phyloP scores from a whole-genome alignment of 2,113 vertebrate species.

The Ursus arctos region DNA sequence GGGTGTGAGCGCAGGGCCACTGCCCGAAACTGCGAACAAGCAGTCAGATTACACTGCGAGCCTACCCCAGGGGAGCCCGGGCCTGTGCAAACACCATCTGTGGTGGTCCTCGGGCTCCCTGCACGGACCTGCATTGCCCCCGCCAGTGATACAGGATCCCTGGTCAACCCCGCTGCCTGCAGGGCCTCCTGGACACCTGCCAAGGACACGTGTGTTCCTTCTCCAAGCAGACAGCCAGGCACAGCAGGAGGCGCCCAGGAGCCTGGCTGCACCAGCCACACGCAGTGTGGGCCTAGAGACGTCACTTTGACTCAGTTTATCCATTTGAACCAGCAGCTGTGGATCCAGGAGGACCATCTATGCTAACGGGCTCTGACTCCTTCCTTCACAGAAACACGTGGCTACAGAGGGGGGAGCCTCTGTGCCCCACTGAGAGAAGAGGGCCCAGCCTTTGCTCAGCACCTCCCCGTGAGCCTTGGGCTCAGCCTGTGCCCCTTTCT shows the following conservation, averaged over 20 bases:
- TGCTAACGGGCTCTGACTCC: not conserved
- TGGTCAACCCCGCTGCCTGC: not conserved
- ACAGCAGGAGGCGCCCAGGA: accelerated
- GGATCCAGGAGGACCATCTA: not conserved
- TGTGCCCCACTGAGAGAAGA: too few relatives aligned
- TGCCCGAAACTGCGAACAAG: accelerated
- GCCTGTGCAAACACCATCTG: not conserved
- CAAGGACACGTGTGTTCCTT: not conserved
- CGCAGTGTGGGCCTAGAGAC: accelerated
- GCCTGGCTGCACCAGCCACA: not conserved
- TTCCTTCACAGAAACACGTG: not conserved
- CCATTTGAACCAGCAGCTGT: not conserved
- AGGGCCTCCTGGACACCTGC: not conserved
- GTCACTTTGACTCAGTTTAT: not conserved
- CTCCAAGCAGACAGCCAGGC: not conserved
- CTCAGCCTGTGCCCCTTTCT: not conserved
- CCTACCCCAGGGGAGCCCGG: too few relatives aligned
- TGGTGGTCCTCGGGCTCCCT: not conserved
- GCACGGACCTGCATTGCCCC: accelerated
- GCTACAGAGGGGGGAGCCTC: not conserved
- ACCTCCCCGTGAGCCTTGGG: accelerated
- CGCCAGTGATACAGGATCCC: not conserved
- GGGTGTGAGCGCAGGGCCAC: accelerated
- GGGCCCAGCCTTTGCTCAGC: not conserved
- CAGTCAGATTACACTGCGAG: not conserved